These are phyloP conservation scores for Suricata suricatta DNA, from an alignment of 2,113 vertebrate genomes.

Conservation along the genomic window DNA sequence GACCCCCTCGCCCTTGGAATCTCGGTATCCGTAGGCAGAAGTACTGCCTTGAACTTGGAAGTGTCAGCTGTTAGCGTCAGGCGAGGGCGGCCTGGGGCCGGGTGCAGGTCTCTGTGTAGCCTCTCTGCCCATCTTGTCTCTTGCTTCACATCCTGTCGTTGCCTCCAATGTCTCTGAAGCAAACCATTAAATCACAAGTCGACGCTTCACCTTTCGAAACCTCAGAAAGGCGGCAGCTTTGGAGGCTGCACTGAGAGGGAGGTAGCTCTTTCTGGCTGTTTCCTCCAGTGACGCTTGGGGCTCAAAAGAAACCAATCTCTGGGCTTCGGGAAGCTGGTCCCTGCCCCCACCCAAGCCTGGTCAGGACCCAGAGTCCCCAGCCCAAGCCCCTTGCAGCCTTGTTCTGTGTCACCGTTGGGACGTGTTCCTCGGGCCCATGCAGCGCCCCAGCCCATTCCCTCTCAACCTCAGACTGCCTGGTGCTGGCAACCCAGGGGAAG, in stretches of 20 bases:
- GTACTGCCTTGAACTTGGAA: not conserved
- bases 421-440: not conserved
- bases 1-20: not conserved
- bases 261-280: no score
- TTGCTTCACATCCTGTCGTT: not conserved
- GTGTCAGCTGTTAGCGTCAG: not conserved
- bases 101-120: no score
- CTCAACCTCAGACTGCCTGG: not conserved
- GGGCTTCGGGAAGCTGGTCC: not conserved
- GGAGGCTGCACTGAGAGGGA: not conserved
- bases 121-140: not conserved
- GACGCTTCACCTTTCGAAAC: fast-evolving
- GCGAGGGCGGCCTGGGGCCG: fast-evolving
- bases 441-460: not conserved
- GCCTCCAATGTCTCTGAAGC: not conserved
- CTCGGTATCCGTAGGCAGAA: fast-evolving
- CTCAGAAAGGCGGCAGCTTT: fast-evolving
- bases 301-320: not conserved
- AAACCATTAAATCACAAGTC: not conserved
- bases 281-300: not conserved
- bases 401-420: not conserved
- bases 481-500: not conserved
- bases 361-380: not conserved
- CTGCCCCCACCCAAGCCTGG: no score
- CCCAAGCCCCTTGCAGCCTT: no score